Base-by-base conservation (phyloP, 2,797 vertebrate species). In the Ptychobarbus kaznakovi region DNA sequence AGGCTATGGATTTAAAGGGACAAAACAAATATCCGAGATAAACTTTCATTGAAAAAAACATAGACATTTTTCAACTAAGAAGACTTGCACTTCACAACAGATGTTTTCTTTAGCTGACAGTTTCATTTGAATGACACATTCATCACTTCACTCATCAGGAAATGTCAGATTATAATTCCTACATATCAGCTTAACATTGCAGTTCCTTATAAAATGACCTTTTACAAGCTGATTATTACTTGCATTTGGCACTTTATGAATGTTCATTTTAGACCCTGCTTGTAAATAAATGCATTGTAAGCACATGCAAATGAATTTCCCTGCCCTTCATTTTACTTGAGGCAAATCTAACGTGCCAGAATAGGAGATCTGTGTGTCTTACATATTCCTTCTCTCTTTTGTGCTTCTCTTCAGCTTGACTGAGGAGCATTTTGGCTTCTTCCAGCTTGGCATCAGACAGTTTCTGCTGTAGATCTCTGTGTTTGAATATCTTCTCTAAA, bases 331-430 rank as follows among this genome's bases (percentile, higher is more conserved):
- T 81, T 70, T 78, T 53, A 63, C 76, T 46, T 38, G 12, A 86
- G 46, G 63, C 61, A 58, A 42, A 79, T 80, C 51, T 76, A 20
- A 82, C 42, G 72, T 75, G 70, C 7, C 6, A 38, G 58, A 83
- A 81, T 8, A 68, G 28, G 69, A 12, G 38, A 35, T 32, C 15
- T 74, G 70, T 12, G 5, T 74, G 0, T 95, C 93, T 94, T 95
- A 98, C 97, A 9, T 98, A 99, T 96, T 99, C 98, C 87, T 98
- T 99, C 92, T 99, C 98, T 32, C 96, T 92, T 74, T 92, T 94
- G 93, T 99, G 98, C 74, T 94, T 96, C 58, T 97, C 97, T 88
- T 97, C 94, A 0, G 96, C 96, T 77, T 98, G 96, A 53, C 94
- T 93, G 92, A 99, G 96, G 92, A 95, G 93, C 83, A 96, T 95